Evolutionary conservation across 2,113 vertebrate species (phyloP).

Genomic region (Paradisaea rubra): DNA sequence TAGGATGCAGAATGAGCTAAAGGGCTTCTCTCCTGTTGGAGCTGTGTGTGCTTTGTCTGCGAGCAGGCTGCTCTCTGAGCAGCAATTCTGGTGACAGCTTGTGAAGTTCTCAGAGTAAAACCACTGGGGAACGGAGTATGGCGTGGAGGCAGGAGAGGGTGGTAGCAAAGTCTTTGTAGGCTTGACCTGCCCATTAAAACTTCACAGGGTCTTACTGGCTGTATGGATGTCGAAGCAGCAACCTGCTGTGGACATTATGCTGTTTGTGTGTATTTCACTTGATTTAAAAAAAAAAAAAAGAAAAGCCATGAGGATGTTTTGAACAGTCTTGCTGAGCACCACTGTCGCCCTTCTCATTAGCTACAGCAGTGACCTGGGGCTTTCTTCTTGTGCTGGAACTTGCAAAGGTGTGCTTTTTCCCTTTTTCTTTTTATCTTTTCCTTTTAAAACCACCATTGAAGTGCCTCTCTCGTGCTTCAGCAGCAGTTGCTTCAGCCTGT

Average conservation of each 20-base stretch:
- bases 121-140: rapidly evolving
- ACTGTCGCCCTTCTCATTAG: background rate
- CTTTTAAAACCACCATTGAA: background rate
- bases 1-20: background rate
- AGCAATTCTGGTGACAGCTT: background rate
- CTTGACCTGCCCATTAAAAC: background rate
- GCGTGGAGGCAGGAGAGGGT: background rate
- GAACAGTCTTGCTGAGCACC: background rate
- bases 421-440: background rate
- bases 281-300: background rate
- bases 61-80: background rate
- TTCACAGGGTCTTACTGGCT: background rate
- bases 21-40: background rate
- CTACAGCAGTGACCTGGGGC: background rate
- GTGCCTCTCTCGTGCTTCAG: background rate
- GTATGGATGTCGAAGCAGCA: background rate
- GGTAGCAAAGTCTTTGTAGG: background rate
- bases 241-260: background rate
- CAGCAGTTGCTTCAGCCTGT: background rate
- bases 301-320: background rate
- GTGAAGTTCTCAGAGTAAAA: background rate
- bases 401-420: background rate
- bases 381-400: background rate
- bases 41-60: rapidly evolving
- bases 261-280: background rate